Evolutionary conservation across 2,888 invertebrate species (phyloP), one percentile per base, ranked within the genome.

Genomic region (Pseudeuparius sepicola): DNA sequence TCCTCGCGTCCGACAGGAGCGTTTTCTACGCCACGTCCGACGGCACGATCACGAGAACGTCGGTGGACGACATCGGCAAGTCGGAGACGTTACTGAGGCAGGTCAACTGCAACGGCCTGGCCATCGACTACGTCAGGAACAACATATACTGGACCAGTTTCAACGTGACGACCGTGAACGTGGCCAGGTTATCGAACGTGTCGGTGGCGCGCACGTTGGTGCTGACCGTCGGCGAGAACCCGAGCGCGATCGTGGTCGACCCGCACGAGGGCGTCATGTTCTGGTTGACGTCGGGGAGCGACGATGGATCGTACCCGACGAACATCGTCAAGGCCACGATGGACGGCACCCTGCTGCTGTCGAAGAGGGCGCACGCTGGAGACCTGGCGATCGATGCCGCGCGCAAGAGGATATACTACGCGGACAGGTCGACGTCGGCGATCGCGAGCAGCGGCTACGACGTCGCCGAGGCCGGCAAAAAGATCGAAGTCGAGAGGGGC

Each of bases 71-170:
- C 18, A 47, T 45, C 2, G 41, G 45, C 2, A 39, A 48, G 10
- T 44, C 43, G 4, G 44, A 68, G 24, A 68, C 80, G 50, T 56
- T 77, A 10, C 65, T 66, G 2, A 66, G 70, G 24, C 70, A 70
- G 35, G 65, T 76, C 2, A 71, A 73, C 55, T 76, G 77, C 50
- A 78, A 82, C 51, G 82, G 83, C 3, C 59, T 90, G 43, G 86
- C 87, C 20, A 72, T 86, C 36, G 90, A 92, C 63, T 87, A 85
- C 84, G 71, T 86, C 54, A 78, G 79, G 37, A 61, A 70, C 37
- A 86, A 88, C 64, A 58, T 92, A 37, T 92, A 84, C 65, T 89
- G 87, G 84, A 81, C 83, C 32, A 84, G 83, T 61, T 75, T 75
- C 57, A 75, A 74, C 34, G 64, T 75, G 6, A n/a, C 7, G n/a